phyloP scores from a whole-genome alignment of 2,113 vertebrate species.

The Salvelinus namaycush region DNA sequence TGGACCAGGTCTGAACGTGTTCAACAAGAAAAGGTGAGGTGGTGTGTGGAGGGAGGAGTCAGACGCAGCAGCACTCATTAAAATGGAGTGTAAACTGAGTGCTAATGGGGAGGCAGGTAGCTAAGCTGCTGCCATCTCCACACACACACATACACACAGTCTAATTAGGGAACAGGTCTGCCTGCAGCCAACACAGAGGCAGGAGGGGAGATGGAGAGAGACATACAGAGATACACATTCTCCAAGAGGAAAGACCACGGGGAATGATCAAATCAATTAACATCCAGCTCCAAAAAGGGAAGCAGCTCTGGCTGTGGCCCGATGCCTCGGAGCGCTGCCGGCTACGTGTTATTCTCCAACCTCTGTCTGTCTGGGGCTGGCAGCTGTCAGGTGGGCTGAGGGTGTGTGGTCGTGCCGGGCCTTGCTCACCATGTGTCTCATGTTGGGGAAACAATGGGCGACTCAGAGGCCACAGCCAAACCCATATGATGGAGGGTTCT shows the following conservation, averaged over 20 bases:
- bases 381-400: slow-evolving; percentile 39
- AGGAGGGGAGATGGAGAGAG: slow-evolving; percentile 50
- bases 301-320: slow-evolving; percentile 68
- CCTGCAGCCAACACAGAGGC: slow-evolving; percentile 68
- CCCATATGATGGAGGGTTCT: too few species aligned
- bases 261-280: slow-evolving; percentile 96
- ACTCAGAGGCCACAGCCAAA: too few species aligned
- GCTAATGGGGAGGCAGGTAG: slow-evolving; percentile 31
- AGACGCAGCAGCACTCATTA: slow-evolving; percentile 28
- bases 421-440: too few species aligned
- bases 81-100: slow-evolving; percentile 34
- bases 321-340: slow-evolving; percentile 84
- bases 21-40: not conserved
- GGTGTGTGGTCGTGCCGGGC: not conserved
- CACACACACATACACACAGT: slow-evolving; percentile 31
- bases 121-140: not conserved
- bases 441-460: too few species aligned
- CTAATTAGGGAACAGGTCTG: slow-evolving; percentile 83
- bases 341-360: slow-evolving; percentile 81
- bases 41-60: not conserved
- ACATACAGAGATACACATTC: slow-evolving; percentile 16
- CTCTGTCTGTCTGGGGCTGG: slow-evolving; percentile 68
- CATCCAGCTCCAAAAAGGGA: slow-evolving; percentile 88
- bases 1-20: not conserved
- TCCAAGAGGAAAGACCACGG: slow-evolving; percentile 68